phyloP scores from a whole-genome alignment of 2,113 vertebrate genomes.

The Lamprologus speciosus region DNA sequence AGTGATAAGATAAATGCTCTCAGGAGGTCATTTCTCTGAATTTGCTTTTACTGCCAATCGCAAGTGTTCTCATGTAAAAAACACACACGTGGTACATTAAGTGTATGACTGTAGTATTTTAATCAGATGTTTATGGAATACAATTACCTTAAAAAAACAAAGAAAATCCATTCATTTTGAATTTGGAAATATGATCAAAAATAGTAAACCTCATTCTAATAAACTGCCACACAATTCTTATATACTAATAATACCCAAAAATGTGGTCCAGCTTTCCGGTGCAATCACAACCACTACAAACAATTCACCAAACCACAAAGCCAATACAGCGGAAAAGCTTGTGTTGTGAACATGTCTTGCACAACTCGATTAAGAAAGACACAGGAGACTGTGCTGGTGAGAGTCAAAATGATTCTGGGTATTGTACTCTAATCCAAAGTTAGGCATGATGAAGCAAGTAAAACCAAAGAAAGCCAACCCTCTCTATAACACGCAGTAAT shows the following conservation, averaged over 20 bases:
- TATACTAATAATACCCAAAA: background rate
- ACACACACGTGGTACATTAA: background rate
- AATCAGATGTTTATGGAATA: background rate
- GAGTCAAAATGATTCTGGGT: background rate
- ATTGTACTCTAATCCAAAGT: background rate
- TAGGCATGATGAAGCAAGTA: background rate
- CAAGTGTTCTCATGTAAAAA: background rate
- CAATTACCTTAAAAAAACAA: background rate
- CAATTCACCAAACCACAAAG: conserved; percentile 6
- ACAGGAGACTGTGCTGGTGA: background rate
- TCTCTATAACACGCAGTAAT: background rate
- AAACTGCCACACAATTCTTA: background rate
- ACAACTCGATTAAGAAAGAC: background rate
- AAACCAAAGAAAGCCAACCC: background rate
- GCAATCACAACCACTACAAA: background rate
- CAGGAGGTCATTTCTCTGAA: background rate
- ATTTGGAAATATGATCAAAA: background rate
- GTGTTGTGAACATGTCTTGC: background rate
- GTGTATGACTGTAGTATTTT: background rate
- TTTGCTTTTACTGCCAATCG: background rate
- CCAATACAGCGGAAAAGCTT: background rate
- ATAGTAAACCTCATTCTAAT: background rate
- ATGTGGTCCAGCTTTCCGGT: background rate
- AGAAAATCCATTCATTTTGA: background rate
- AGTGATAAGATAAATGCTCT: background rate